Evolutionary conservation across 2,888 invertebrate species (phyloP), one percentile per base, ranked within the genome.

Genomic region (Crioceris asparagi): DNA sequence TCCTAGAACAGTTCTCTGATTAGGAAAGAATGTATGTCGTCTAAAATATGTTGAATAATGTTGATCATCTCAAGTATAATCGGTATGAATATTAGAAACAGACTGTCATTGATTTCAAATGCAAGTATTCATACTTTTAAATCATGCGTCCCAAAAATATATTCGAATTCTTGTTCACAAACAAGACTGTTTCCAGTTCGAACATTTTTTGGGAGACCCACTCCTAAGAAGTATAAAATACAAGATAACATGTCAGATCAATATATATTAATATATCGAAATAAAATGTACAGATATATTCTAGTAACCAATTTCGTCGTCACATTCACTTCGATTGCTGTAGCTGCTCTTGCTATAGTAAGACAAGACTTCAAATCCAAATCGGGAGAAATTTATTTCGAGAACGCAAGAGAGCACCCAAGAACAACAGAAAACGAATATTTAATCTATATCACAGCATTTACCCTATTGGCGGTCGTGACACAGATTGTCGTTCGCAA

Each of bases 221-320:
- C 11, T 4, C n/a, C 3, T 25, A 12, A 25, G 12, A 25, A 25
- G 4, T 25, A 12, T 10, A 53, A 50, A 41, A 26, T 45, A 29
- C 36, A 32, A 18, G 64, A 65, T 39, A 50, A 57, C 15, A 49
- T 64, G 14, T 60, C 63, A 3, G 51, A 53, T 25, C 37, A 50
- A 7, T 64, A 55, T 40, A 41, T 46, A 12, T 44, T 65, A 38
- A 61, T 65, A 36, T 65, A 64, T 41, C 47, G 58, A 40, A 59
- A 53, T 34, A 48, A 45, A 11, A 51, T 60, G 48, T 46, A 55
- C 11, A 49, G 49, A 26, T 61, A 60, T 40, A 41, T 64, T n/a
- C n/a, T n/a, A n/a, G n/a, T n/a, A n/a, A n/a, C n/a, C 15, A 37
- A 50, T 10, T 31, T 33, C 16, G 48, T 48, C 3, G 61, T 61